Base-by-base conservation (phyloP, 1,140 invertebrate species). In the Babylonia areolata region DNA sequence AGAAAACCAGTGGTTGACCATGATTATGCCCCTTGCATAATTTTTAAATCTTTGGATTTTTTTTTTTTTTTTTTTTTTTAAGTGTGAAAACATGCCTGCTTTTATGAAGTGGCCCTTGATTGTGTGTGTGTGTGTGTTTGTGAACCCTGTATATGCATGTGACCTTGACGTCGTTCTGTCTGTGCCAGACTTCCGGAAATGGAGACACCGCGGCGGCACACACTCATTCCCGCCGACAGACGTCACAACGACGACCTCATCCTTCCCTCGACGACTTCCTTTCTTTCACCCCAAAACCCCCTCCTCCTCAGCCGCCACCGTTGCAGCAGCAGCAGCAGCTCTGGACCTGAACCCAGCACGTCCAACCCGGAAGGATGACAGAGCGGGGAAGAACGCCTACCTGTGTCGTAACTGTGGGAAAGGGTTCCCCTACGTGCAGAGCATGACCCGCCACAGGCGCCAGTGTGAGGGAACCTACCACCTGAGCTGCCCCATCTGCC, bases 371-470 rank as follows among this genome's bases (percentile, higher is more conserved):
- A 42, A 40, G 20, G 58, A 12, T 51, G 46, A 51, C 9, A 23
- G 58, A 64, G 17, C 58, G 28, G 58, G 58, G 20, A 2, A n/a
- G 15, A 9, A 35, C 33, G 9, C 46, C 23, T 80, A 80, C 78
- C 78, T 15, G 78, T 80, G 78, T 54, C 78, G 78, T 3, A 80
- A 80, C 78, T 84, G 82, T n/a, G 82, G 82, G 20, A 84, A 84
- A 31, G 46, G 33, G 11, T 84, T 84, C 69, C 33, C 82, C 39
- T 84, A 84, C 82, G 35, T 35, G 2, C 82, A 84, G 33, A 84
- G 69, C 64, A 84, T 84, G 82, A 84, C 37, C 3, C 82, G 82
- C 1, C 82, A 84, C 69, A 35, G 82, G 3, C 69, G 69, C n/a
- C 58, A 75, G 64, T 84, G 82, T 33, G 82, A 84, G 17, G 82